phyloP scores from a whole-genome alignment of 2,888 invertebrate species.

The Sphaeridia pumilis region DNA sequence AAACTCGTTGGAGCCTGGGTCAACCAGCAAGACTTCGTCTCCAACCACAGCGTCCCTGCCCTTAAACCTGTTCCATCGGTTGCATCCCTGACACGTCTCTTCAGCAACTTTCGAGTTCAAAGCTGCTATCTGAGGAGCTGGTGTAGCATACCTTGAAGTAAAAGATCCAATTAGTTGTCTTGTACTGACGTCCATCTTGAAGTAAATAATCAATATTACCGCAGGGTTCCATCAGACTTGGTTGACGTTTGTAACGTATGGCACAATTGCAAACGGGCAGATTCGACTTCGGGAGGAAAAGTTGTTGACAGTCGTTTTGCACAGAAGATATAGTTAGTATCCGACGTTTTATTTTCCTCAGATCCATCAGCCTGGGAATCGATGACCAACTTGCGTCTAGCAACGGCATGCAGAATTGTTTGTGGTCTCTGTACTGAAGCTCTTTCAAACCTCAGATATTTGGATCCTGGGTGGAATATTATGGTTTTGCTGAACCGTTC shows the following conservation, averaged over 20 bases:
- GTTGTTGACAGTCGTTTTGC: background rate
- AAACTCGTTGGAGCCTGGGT: conserved; percentile 54
- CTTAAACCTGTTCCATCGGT: conserved; percentile 13
- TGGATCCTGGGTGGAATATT: conserved; percentile 89
- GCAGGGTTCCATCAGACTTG: conserved; percentile 64
- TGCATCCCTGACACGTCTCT: background rate
- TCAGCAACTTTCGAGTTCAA: too few species aligned
- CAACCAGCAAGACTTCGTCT: conserved; percentile 43
- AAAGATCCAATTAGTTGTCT: background rate
- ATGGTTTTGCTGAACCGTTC: conserved; percentile 54
- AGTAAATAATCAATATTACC: conserved; percentile 10
- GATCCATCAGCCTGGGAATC: too few species aligned
- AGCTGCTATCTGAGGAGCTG: conserved; percentile 77
- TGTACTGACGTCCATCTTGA: background rate
- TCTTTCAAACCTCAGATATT: conserved; percentile 74
- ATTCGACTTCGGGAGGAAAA: conserved; percentile 59
- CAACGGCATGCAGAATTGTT: conserved; percentile 73
- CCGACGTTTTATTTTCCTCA: too few species aligned
- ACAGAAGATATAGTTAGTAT: background rate
- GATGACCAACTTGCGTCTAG: conserved; percentile 45
- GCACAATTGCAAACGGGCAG: conserved; percentile 67
- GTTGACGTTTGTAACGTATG: conserved; percentile 75
- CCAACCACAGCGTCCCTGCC: conserved; percentile 21
- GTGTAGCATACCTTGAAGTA: conserved; percentile 55
- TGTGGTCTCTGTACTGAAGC: conserved; percentile 81